A percentile compares a stretch with the other conserved stretches of the same genome.
These are phyloP conservation scores for Tinamus guttatus DNA, from an alignment of 2,113 vertebrate genomes.

Conservation along the genomic window DNA sequence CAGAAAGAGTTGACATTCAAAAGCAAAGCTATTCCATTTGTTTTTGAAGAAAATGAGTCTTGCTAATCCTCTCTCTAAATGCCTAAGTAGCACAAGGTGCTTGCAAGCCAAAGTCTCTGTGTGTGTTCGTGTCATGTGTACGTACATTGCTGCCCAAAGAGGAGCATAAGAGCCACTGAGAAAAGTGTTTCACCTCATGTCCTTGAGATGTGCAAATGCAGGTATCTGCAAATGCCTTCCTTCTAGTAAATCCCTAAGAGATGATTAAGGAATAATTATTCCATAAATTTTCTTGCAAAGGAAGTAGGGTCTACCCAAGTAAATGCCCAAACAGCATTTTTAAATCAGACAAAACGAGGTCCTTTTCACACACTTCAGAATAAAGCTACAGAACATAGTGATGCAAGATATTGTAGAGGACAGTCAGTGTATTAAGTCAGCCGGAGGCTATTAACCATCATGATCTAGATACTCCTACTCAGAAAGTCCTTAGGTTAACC, in stretches of 20 bases:
- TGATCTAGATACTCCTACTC: not conserved
- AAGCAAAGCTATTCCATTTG: not conserved
- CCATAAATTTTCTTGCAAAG: not conserved
- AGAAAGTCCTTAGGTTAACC: not conserved
- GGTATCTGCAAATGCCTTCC: not conserved
- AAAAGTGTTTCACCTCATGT: not conserved
- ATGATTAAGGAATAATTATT: not conserved
- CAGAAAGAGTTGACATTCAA: not conserved
- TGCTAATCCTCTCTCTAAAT: not conserved
- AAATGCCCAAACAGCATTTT: not conserved
- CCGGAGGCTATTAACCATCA: not conserved
- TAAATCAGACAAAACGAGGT: not conserved
- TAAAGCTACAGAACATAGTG: not conserved
- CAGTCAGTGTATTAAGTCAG: not conserved
- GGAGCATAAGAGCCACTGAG: not conserved
- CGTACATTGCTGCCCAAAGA: not conserved
- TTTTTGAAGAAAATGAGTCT: not conserved
- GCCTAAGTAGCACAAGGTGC: not conserved
- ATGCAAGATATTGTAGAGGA: not conserved
- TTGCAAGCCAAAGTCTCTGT: not conserved
- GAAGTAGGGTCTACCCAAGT: not conserved
- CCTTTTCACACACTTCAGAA: not conserved
- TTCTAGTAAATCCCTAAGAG: not conserved
- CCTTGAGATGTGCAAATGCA: not conserved
- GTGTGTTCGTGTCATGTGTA: not conserved